Evolutionary conservation across 2,113 vertebrate species (phyloP), one percentile per base, ranked within the genome.

Genomic region (Carassius gibelio): DNA sequence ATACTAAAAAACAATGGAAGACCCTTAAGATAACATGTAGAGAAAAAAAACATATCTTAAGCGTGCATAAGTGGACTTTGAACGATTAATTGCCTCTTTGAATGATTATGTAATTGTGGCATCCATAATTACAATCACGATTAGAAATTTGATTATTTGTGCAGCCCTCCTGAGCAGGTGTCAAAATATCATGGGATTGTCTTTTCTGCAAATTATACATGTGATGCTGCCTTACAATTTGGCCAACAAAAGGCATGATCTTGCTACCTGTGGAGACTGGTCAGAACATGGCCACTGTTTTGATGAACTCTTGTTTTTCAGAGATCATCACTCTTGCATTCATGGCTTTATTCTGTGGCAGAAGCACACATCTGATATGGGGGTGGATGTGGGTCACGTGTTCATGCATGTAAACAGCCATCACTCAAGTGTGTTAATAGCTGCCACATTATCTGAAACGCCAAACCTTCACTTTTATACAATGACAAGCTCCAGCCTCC

Each of bases 351-450:
- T 64, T n/a, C 77, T 45, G 34, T 34, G 79, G 62, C 42, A 50
- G 79, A 81, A 68, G 6, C 61, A 13, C 42, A 68, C 79, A 81
- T 81, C 61, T 81, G 79, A 81, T 81, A 81, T 9, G 23, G 79
- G 79, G 79, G 42, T 81, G 79, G 79, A 68, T n/a, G 34, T 7
- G 3, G 72, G 45, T 66, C 50, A 76, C 17, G 50, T 78, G 59
- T 17, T 21, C n/a, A 66, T 78, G 62, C 15, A 30, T 30, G 38
- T 45, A 83, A 74, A 83, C 69, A 50, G 17, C 38, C 74, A 66
- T 75, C 78, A 62, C 5, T 74, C 69, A 86, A 13, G 59, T 59
- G 55, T 80, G 45, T 79, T 68, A 75, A 77, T 78, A 76, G 69
- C 64, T 8, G 8, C 66, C 6, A 14, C 62, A 72, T 72, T 82